Base-by-base conservation (phyloP, 1,140 invertebrate species). In the Philotrypesis tridentata region DNA sequence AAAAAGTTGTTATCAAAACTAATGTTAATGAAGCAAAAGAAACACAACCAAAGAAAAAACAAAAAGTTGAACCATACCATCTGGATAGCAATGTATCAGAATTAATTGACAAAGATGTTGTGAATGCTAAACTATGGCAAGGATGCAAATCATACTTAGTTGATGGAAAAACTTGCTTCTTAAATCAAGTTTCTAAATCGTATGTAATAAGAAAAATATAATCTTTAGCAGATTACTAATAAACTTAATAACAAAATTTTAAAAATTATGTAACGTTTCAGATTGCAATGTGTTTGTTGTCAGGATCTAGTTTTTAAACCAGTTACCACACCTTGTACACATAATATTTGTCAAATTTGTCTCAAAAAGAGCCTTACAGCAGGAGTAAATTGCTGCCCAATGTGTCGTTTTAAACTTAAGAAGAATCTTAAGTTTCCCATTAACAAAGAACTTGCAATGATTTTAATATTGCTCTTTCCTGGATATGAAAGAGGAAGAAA, bases 281-380 rank as follows among this genome's bases (percentile, higher is more conserved):
- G 94, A 31, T 97, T 97, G 88, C 92, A 93, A 1, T 97, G 96
- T 87, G 95, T 96, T 55, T 97, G 96, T 85, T 97, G 96, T 87
- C 95, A 96, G 88, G 95, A 96, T 67, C 83, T 97, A 6, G 94
- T 95, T 0, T 94, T 91, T 76, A 92, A 94, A 83, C 96, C 96
- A 0, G 92, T 97, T 1, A 97, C 96, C 0, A 96, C 95, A 8
- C 89, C 92, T 3, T 97, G 96, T 84, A 87, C 89, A 65, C 96
- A 97, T 87, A 97, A 96, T 87, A 94, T 97, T 79, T 97, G 96
- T 85, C 86, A 75, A 72, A 94, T 93, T 1, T 97, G 96, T 88
- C 87, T 97, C 61, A 93, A 93, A 87, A 90, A 94, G 31, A 95
- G 95, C 12, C 96, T 96, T 89, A 90, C 92, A 43, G 94, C 94